Evolutionary conservation across 2,797 vertebrate genomes (phyloP).

Genomic region (Falco peregrinus): DNA sequence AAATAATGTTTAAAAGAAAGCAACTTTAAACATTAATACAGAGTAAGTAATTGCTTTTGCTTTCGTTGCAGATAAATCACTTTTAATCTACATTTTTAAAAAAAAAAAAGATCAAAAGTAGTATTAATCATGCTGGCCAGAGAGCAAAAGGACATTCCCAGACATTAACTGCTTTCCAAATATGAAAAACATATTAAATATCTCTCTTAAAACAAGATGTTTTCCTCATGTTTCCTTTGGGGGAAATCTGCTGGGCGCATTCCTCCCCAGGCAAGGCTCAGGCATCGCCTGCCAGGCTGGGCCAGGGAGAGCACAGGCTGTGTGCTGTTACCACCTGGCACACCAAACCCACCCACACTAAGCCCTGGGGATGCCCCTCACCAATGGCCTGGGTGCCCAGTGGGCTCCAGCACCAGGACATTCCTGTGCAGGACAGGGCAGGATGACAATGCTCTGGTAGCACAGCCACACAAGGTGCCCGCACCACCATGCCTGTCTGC

Average conservation of each 20-base stretch:
- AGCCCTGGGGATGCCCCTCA: background rate
- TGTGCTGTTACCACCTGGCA: fast-evolving
- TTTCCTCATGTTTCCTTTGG: conserved; percentile 75
- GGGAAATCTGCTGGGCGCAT: conserved; percentile 43
- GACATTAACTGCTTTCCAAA: conserved; percentile 74
- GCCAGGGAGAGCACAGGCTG: background rate
- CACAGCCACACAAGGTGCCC: background rate
- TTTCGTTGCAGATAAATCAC: conserved; percentile 75
- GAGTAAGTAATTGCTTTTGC: conserved; percentile 71
- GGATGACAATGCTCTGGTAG: background rate
- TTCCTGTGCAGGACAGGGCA: fast-evolving
- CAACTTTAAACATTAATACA: conserved; percentile 67
- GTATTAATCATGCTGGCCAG: conserved; percentile 65
- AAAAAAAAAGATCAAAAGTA: conserved; percentile 25
- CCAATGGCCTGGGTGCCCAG: fast-evolving
- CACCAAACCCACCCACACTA: fast-evolving
- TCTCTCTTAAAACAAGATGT: conserved; percentile 71
- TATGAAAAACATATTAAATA: conserved; percentile 77
- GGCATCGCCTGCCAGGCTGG: background rate
- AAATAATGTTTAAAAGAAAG: conserved; percentile 71
- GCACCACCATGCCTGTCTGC: fast-evolving
- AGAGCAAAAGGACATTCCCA: conserved; percentile 76
- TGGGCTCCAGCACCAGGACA: fast-evolving
- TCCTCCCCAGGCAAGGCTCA: background rate
- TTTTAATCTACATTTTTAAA: conserved; percentile 52